phyloP scores from a whole-genome alignment of 2,888 invertebrate genomes.

The Cristatella mucedo region DNA sequence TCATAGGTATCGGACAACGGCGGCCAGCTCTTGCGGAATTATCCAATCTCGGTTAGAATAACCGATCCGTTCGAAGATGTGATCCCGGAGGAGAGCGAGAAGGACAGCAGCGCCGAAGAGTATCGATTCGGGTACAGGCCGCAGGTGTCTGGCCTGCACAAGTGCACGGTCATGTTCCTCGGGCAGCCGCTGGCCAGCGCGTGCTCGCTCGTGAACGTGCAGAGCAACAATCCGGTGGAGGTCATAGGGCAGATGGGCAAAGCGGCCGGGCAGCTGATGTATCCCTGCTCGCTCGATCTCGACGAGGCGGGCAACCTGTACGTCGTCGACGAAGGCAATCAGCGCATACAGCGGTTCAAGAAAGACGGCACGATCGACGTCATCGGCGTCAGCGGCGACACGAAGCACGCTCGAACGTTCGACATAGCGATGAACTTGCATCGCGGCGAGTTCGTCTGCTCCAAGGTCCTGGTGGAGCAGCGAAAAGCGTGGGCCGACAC shows the following conservation, averaged over 20 bases:
- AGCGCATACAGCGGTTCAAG: slow-evolving; percentile 4
- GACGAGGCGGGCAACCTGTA: slow-evolving; percentile 13
- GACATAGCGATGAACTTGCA: slow-evolving; percentile 12
- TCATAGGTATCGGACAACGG: slow-evolving; percentile 10
- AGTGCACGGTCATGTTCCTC: slow-evolving; percentile 13
- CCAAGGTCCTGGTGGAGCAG: slow-evolving; percentile 13
- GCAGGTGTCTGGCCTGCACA: slow-evolving; percentile 14
- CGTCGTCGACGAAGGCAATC: slow-evolving; percentile 15
- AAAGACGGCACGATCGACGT: not conserved
- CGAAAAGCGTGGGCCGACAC: slow-evolving; percentile 13
- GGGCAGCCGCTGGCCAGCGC: slow-evolving; percentile 11
- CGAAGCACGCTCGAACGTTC: slow-evolving; percentile 2
- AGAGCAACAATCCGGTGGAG: slow-evolving; percentile 15
- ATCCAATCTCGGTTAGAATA: slow-evolving; percentile 14
- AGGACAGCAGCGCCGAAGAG: slow-evolving; percentile 11
- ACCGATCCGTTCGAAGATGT: slow-evolving; percentile 14
- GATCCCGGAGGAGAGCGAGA: slow-evolving; percentile 11
- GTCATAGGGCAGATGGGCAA: slow-evolving; percentile 12
- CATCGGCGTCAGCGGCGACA: slow-evolving; percentile 1
- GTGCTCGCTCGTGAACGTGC: slow-evolving; percentile 12
- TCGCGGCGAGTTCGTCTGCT: slow-evolving; percentile 13
- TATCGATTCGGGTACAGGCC: slow-evolving; percentile 15
- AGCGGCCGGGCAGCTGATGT: slow-evolving; percentile 13
- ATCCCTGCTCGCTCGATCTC: slow-evolving; percentile 14
- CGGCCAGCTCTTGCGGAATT: slow-evolving; percentile 11